Base-by-base conservation (phyloP, 2,113 vertebrate species). In the Damaliscus lunatus region DNA sequence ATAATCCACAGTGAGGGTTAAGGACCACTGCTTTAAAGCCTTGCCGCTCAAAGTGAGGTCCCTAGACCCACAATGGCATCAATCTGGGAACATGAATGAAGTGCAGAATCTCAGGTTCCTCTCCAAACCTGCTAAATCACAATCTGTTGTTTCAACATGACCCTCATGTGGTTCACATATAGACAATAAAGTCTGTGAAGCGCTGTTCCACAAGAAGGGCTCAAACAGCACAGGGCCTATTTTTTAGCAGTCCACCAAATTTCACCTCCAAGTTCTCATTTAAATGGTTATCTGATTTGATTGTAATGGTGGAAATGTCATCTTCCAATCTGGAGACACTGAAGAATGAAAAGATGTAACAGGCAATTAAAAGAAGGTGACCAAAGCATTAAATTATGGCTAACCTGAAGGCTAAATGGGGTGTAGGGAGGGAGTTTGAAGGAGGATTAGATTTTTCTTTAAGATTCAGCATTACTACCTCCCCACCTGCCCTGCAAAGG, bases 291-390 rank as follows among this genome's bases (percentile, higher is more conserved):
- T 27, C 55, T 86, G 77, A 92, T 80, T 78, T 95, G 59, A 96
- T 60, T 95, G 80, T 36, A 87, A 60, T 50, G 48, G 87, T 97
- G 96, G 77, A 98, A 98, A 96, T 96, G 27, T 95, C 98, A 97
- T 55, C 94, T 84, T 95, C 55, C 53, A 48, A 96, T 8, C 52
- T 96, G 27, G 89, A 97, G 97, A 95, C 96, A 91, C 96, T 96
- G 86, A 78, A 88, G 21, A 98, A 98, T 96, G 87, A 88, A 95
- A 62, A 98, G 96, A 96, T 80, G 81, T 97, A 97, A 46, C 62
- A 90, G 21, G 53, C 23, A 97, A 97, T 98, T 97, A 98, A 95
- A 94, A 95, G 93, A 90, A 92, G 98, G 96, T 98, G 96, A 98
- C 25, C 60, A 71, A 97, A 95, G 74, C 84, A 94, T 86, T 88